Evolutionary conservation across 2,113 vertebrate genomes (phyloP).

Genomic region (Scolopax mira): DNA sequence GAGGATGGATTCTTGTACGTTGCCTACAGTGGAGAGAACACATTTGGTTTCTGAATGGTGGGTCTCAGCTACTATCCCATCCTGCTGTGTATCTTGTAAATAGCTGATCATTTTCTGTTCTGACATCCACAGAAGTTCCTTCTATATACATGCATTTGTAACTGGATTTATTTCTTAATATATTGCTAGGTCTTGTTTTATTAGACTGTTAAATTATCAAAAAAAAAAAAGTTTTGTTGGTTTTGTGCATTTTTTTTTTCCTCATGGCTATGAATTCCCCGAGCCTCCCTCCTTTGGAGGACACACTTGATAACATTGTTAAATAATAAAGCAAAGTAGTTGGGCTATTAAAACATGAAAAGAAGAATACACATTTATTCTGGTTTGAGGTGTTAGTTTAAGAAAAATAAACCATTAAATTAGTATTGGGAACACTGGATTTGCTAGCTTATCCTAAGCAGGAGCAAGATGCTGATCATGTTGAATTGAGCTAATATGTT

Average conservation of each 20-base stretch:
- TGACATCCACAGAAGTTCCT: slow-evolving; percentile 50
- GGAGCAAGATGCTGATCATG: slow-evolving; percentile 62
- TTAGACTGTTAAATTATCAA: slow-evolving; percentile 78
- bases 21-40: slow-evolving; percentile 98
- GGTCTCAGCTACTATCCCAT: slow-evolving; percentile 52
- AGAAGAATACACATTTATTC: slow-evolving; percentile 46
- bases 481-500: slow-evolving; percentile 71
- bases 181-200: slow-evolving; percentile 75
- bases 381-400: slow-evolving; percentile 67
- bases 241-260: slow-evolving; percentile 61
- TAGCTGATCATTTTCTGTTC: slow-evolving; percentile 72
- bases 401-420: slow-evolving; percentile 64
- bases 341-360: slow-evolving; percentile 76
- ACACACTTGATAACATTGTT: slow-evolving; percentile 64
- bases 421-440: slow-evolving; percentile 68
- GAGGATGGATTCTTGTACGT: slow-evolving; percentile 98
- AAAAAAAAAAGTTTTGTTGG: slow-evolving; percentile 62
- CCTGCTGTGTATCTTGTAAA: slow-evolving; percentile 78
- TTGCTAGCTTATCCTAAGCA: slow-evolving; percentile 61
- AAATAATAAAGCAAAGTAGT: slow-evolving; percentile 77
- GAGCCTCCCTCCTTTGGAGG: slow-evolving; percentile 52
- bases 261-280: slow-evolving; percentile 69
- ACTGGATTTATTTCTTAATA: slow-evolving; percentile 81
- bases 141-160: slow-evolving; percentile 74
- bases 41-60: slow-evolving; percentile 85